phyloP scores from a whole-genome alignment of 2,888 invertebrate genomes.

The Chrysolina oricalcia region DNA sequence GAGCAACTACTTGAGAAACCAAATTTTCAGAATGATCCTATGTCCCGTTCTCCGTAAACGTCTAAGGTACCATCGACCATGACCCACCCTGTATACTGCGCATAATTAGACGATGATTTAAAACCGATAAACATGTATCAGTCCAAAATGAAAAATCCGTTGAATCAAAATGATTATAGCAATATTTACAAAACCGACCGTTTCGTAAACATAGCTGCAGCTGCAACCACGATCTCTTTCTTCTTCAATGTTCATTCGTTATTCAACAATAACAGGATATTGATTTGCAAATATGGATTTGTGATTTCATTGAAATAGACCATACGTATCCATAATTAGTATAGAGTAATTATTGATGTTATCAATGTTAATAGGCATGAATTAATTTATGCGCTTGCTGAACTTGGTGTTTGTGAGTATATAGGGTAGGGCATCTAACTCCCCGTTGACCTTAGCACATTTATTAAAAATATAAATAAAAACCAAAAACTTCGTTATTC shows the following conservation, averaged over 20 bases:
- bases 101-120: no score
- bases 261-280: constrained; percentile 17
- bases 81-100: no score
- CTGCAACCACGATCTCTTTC: background rate
- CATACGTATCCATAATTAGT: background rate
- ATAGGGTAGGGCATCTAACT: background rate
- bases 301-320: background rate
- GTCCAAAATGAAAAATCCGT: no score
- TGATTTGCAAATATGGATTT: constrained; percentile 10
- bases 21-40: no score
- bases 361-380: background rate
- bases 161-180: background rate
- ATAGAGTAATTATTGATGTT: background rate
- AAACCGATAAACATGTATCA: no score
- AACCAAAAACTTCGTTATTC: no score
- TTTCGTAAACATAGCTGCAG: background rate
- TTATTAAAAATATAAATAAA: no score
- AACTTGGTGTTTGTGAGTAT: background rate
- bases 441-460: no score
- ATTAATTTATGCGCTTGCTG: background rate
- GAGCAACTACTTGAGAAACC: no score
- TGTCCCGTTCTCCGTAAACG: no score
- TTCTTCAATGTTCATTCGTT: background rate
- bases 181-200: background rate
- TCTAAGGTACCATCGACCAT: no score